Evolutionary conservation across 1,140 invertebrate genomes (phyloP).

Genomic region (Drosophila setifemur): DNA sequence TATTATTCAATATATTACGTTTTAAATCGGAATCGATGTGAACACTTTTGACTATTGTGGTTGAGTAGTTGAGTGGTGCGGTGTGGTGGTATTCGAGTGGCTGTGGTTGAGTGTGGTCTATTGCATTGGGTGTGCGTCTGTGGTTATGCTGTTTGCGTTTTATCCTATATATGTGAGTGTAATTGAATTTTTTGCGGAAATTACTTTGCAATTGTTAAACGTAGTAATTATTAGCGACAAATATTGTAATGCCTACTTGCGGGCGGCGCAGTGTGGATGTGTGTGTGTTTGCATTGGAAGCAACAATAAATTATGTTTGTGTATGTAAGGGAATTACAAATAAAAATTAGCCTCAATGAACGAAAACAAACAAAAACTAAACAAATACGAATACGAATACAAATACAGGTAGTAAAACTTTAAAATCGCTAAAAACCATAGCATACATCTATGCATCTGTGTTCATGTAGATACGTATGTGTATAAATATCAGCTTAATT

Average conservation of each 20-base stretch:
- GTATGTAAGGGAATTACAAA: conserved; percentile 26
- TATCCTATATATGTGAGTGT: conserved; percentile 13
- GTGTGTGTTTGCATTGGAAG: conserved; percentile 14
- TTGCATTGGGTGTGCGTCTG: conserved; percentile 53
- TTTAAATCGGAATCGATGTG: conserved; percentile 65
- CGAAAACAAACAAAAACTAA: conserved; percentile 58
- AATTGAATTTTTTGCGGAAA: conserved; percentile 34
- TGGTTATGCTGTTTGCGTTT: conserved; percentile 29
- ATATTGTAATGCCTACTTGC: conserved; percentile 40
- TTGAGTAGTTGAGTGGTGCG: conserved; percentile 69
- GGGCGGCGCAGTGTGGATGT: conserved; percentile 6
- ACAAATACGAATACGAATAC: conserved; percentile 40
- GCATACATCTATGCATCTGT: conserved; percentile 41
- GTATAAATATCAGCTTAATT: conserved; percentile 65
- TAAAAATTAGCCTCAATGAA: conserved; percentile 75
- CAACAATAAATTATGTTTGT: conserved; percentile 39
- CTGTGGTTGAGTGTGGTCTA: conserved; percentile 51
- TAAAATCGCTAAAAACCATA: conserved; percentile 42
- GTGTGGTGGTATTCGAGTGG: conserved; percentile 29
- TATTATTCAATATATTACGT: conserved; percentile 51
- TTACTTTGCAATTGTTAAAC: conserved; percentile 28
- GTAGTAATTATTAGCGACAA: conserved; percentile 42
- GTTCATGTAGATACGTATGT: not conserved
- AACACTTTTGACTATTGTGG: conserved; percentile 79
- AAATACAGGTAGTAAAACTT: conserved; percentile 17